Conservation (phyloP, 2,113 vertebrate species). For the Petroica traversi region DNA sequence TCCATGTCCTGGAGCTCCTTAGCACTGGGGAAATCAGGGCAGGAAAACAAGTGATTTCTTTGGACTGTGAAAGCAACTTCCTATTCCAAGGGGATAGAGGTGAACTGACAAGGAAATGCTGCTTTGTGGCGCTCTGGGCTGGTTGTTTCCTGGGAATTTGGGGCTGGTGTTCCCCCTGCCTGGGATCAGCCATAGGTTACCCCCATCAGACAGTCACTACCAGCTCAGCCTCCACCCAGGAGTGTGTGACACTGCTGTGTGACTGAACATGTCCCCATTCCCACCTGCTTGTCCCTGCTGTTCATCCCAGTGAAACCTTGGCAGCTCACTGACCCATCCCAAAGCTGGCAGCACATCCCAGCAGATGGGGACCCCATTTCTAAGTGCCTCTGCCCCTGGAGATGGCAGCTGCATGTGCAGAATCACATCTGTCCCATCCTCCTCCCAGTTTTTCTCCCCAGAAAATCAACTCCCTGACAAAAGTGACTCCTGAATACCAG, state of each 20-base stretch:
- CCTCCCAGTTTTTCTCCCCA: not conserved
- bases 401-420: not conserved
- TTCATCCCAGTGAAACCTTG: not conserved
- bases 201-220: fast-evolving
- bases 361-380: not conserved
- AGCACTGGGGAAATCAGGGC: fast-evolving
- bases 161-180: not conserved
- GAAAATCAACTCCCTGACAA: conserved; percentile 61
- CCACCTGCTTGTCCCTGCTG: not conserved
- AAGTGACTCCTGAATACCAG: conserved; percentile 42
- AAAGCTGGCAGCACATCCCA: not conserved
- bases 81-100: not conserved
- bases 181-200: not conserved
- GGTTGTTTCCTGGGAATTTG: not conserved
- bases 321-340: not conserved
- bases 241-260: not conserved
- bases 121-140: not conserved
- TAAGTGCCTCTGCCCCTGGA: not conserved
- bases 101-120: not conserved
- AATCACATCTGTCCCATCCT: not conserved
- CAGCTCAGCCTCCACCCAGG: not conserved
- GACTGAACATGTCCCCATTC: not conserved
- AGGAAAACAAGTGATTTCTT: not conserved
- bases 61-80: not conserved
- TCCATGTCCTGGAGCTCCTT: not conserved